phyloP scores from a whole-genome alignment of 2,797 vertebrate species.

The Mormyrus proboscirostris region DNA sequence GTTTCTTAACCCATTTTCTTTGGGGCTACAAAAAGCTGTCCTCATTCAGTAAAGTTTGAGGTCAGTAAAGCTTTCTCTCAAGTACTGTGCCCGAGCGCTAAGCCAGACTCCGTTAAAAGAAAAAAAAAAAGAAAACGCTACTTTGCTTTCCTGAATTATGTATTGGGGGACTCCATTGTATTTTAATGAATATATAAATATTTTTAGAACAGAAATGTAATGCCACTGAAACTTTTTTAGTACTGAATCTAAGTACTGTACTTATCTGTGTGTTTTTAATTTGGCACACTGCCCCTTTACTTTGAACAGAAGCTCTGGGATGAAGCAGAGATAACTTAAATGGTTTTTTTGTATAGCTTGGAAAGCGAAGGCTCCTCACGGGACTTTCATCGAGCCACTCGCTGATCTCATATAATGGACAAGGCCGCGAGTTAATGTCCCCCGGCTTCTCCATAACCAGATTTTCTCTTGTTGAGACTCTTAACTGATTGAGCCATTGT shows the following conservation, averaged over 20 bases:
- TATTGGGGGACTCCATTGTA: neutral
- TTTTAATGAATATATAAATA: neutral
- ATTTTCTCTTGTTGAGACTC: constrained; percentile 14
- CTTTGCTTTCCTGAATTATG: neutral
- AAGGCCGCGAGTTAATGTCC: constrained; percentile 13
- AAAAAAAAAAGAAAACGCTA: neutral
- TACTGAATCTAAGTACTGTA: constrained; percentile 18
- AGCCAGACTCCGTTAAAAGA: neutral
- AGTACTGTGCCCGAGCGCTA: neutral
- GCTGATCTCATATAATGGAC: constrained; percentile 11
- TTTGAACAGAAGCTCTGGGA: constrained; percentile 39
- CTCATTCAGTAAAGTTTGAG: neutral
- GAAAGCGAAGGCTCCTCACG: constrained; percentile 30
- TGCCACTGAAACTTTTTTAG: constrained; percentile 31
- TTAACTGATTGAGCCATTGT: neutral
- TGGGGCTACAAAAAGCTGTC: neutral
- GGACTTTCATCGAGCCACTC: constrained; percentile 15
- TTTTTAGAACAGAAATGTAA: neutral
- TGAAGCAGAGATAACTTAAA: constrained; percentile 31
- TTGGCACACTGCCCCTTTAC: constrained; percentile 37
- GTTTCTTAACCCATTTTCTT: neutral
- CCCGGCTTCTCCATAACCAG: neutral
- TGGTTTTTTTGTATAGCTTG: constrained; percentile 24
- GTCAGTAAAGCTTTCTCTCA: neutral
- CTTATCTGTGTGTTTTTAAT: constrained; percentile 3